Evolutionary conservation across 2,888 invertebrate genomes (phyloP), one percentile per base, ranked within the genome.

Genomic region (Drosophila merina): DNA sequence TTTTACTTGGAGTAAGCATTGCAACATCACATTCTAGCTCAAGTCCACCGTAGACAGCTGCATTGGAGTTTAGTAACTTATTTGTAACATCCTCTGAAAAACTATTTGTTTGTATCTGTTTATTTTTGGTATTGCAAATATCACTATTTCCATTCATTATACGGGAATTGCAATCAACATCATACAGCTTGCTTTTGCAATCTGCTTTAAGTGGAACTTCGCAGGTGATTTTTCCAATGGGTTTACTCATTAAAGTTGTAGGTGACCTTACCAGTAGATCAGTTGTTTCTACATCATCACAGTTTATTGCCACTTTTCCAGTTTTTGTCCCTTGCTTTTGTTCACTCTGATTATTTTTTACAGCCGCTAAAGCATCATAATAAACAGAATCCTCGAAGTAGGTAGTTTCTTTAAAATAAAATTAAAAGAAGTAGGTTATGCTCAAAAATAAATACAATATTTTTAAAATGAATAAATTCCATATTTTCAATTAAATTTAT

Each of bases 301-400:
- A 76, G 67, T 69, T 58, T 9, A 28, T 70, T 48, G 50, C 40
- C 48, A 60, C 67, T 20, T 64, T 77, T 36, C 77, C 58, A 71
- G 55, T 12, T n/a, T 57, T 68, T 12, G 38, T 36, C 20, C 28
- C 36, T 44, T 57, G 51, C 42, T 28, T 20, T 20, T 20, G 44
- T 38, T 40, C 66, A 51, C 92, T 89, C 33, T 60, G 26, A 36
- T 63, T 52, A 42, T 50, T 63, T 48, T 79, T 76, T 52, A 75
- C 75, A 57, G 93, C 93, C 77, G 95, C 95, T 0, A 96, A 94
- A 3, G 96, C 96, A 92, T 96, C 96, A 90, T 95, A 96, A 91
- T 96, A 96, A 12, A 96, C 93, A 6, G 96, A 96, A 6, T 96
- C 96, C 58, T 96, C 96, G 72, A 93, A 93, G 78, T 94, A 95